phyloP scores from a whole-genome alignment of 1,140 invertebrate species.

The Caerostris extrusa region DNA sequence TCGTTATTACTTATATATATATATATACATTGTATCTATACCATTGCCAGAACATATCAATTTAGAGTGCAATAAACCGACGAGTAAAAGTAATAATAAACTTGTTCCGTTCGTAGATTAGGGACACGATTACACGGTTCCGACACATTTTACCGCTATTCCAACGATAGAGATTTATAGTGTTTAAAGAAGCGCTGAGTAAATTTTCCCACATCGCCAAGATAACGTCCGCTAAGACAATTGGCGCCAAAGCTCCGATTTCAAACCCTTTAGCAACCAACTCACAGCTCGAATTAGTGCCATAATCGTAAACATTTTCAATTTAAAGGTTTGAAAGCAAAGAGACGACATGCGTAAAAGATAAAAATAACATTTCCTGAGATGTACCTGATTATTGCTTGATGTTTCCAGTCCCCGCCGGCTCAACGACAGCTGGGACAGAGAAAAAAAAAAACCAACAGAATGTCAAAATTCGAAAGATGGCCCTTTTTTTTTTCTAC shows the following conservation, averaged over 20 bases:
- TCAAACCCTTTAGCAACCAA: conserved; percentile 70
- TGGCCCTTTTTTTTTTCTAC: conserved; percentile 44
- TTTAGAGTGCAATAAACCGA: neutral
- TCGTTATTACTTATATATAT: neutral
- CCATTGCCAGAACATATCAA: neutral
- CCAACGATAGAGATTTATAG: conserved; percentile 10
- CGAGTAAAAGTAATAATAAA: neutral
- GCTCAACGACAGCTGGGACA: neutral
- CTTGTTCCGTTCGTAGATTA: neutral
- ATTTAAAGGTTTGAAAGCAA: conserved; percentile 66
- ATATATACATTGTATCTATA: neutral
- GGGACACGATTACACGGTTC: neutral
- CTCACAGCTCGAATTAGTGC: conserved; percentile 48
- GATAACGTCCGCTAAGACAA: neutral
- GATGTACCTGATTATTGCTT: neutral
- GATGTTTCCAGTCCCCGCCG: neutral
- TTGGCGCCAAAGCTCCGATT: conserved; percentile 56
- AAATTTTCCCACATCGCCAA: conserved; percentile 5
- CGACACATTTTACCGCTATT: conserved; percentile 42
- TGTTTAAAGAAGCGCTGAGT: neutral
- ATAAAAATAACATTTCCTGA: conserved; percentile 72
- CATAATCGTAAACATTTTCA: conserved; percentile 71
- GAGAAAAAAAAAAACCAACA: neutral
- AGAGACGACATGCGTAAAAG: conserved; percentile 55
- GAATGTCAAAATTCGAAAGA: conserved; percentile 31